Evolutionary conservation across 2,888 invertebrate species (phyloP).

Genomic region (Panopea generosa): DNA sequence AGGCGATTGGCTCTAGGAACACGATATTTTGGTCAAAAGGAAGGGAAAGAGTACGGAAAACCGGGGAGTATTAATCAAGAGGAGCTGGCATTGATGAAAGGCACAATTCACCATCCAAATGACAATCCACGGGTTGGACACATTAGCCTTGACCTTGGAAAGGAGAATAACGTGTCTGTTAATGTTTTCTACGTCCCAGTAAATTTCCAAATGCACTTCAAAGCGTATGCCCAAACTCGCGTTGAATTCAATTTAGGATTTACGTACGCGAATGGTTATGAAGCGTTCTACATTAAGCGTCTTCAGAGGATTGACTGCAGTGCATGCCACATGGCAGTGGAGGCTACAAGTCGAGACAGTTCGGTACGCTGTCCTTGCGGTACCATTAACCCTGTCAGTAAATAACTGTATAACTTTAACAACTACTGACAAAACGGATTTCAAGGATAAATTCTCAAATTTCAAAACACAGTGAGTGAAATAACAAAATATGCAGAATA

Average conservation of each 20-base stretch:
- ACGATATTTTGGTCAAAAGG: conserved; percentile 40
- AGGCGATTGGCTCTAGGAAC: conserved; percentile 42
- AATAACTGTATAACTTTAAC: no score
- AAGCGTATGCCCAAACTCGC: conserved; percentile 21
- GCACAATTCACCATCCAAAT: conserved; percentile 25
- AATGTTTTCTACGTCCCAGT: conserved; percentile 51
- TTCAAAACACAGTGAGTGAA: no score
- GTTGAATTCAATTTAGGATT: conserved; percentile 47
- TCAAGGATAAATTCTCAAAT: no score
- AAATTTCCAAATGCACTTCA: conserved; percentile 20
- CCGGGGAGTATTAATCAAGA: neutral
- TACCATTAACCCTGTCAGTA: no score
- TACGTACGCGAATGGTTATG: conserved; percentile 47
- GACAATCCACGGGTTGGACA: conserved; percentile 31
- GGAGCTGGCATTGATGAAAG: conserved; percentile 1
- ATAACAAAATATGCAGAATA: no score
- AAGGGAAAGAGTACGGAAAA: conserved; percentile 18
- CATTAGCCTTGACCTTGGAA: conserved; percentile 42
- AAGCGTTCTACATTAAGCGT: conserved; percentile 44
- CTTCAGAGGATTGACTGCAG: conserved; percentile 20
- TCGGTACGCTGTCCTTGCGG: neutral
- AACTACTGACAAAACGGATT: no score
- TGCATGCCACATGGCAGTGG: neutral
- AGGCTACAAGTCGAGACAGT: neutral
- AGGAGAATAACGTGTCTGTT: conserved; percentile 18